Conservation (phyloP, 1,140 invertebrate genomes). For the Teleogryllus occipitalis region DNA sequence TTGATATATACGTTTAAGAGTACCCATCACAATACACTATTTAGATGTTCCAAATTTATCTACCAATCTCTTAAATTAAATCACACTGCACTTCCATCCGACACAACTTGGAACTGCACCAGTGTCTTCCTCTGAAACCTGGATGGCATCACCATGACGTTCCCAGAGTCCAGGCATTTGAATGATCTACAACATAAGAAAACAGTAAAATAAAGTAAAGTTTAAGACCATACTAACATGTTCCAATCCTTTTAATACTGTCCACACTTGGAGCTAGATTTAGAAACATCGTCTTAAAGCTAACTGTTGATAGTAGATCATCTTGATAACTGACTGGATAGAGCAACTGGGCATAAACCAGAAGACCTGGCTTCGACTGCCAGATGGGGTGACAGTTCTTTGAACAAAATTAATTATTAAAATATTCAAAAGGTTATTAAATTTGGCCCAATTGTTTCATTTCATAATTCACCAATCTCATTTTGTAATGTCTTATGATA, state of each 20-base stretch:
- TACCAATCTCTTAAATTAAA: constrained; percentile 2
- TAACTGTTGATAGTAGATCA: background rate
- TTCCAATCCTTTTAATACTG: constrained; percentile 2
- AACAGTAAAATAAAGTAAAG: background rate
- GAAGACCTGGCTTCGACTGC: constrained; percentile 9
- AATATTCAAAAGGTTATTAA: no score
- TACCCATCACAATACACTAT: no score
- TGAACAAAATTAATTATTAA: no score
- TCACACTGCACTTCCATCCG: constrained; percentile 20
- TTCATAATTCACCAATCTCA: no score
- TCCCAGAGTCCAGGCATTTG: constrained; percentile 55
- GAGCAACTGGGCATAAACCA: background rate
- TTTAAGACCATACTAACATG: background rate
- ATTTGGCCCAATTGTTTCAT: no score
- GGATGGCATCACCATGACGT: constrained; percentile 16
- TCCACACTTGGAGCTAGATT: background rate
- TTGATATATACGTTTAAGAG: no score
- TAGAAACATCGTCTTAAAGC: background rate
- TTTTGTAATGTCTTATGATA: no score
- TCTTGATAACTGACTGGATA: background rate
- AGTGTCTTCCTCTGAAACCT: background rate
- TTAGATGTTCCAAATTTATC: no score
- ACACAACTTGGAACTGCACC: constrained; percentile 17
- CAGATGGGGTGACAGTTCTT: background rate
- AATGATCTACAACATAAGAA: constrained; percentile 41